phyloP scores from a whole-genome alignment of 2,113 vertebrate species.

The Microcebus griseorufus region DNA sequence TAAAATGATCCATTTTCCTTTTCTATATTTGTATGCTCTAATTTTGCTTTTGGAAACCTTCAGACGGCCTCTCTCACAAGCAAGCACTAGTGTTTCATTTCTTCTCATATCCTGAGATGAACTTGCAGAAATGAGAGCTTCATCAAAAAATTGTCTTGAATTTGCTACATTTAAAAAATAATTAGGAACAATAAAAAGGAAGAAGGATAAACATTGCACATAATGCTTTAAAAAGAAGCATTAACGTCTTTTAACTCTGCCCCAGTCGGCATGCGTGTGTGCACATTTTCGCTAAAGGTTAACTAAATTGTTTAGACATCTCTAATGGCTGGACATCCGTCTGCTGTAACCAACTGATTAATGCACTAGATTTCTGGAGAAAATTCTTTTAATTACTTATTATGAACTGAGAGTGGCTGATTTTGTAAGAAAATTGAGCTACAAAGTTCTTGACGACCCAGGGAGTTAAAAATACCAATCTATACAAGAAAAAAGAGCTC shows the following conservation, averaged over 20 bases:
- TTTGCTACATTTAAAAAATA: constrained; percentile 34
- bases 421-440: constrained; percentile 68
- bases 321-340: constrained; percentile 76
- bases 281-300: constrained; percentile 83
- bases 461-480: constrained; percentile 24
- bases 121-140: background rate
- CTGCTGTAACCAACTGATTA: constrained; percentile 78
- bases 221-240: background rate
- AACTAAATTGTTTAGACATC: constrained; percentile 84
- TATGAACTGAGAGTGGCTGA: constrained; percentile 73
- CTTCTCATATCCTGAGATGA: constrained; percentile 11
- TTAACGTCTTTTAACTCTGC: constrained; percentile 36
- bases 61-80: background rate
- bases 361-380: constrained; percentile 76
- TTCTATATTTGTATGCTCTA: background rate
- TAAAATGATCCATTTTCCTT: background rate
- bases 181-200: constrained; percentile 19
- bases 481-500: background rate
- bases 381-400: constrained; percentile 82
- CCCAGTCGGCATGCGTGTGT: constrained; percentile 18
- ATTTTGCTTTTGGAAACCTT: constrained; percentile 31
- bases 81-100: background rate
- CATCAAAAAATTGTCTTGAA: background rate
- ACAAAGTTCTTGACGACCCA: constrained; percentile 18
- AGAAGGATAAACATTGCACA: background rate